These are phyloP conservation scores for Sphaerophoria rueppellii DNA, from an alignment of 2,888 invertebrate genomes.

Conservation along the genomic window DNA sequence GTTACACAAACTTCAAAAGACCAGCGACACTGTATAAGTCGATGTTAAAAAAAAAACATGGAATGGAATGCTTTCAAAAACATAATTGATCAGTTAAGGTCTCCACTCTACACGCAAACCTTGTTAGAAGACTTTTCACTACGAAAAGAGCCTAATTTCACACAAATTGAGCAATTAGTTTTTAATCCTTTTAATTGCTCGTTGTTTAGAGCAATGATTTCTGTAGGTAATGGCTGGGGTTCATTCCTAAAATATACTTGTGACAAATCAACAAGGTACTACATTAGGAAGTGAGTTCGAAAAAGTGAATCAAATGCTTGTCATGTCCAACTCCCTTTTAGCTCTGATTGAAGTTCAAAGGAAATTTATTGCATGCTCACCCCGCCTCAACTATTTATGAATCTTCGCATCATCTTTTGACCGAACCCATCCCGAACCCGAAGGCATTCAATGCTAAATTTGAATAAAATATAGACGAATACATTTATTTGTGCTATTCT, in stretches of 20 bases:
- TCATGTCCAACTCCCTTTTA: neutral
- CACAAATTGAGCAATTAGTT: neutral
- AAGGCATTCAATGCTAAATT: slow-evolving; percentile 14
- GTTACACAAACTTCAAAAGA: neutral
- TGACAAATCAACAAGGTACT: neutral
- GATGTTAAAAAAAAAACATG: neutral
- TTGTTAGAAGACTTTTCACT: neutral
- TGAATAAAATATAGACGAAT: neutral
- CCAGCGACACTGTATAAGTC: neutral
- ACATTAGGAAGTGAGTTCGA: too few species aligned
- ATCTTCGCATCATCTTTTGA: slow-evolving; percentile 25
- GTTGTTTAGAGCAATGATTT: neutral
- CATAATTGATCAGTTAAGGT: slow-evolving; percentile 8
- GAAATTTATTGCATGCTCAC: slow-evolving; percentile 10
- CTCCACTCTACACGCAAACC: neutral
- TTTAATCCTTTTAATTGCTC: neutral
- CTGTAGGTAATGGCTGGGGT: neutral
- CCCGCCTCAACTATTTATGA: neutral
- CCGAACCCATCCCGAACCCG: slow-evolving; percentile 2
- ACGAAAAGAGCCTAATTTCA: neutral
- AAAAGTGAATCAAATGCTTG: slow-evolving; percentile 2
- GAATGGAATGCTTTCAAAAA: slow-evolving; percentile 4
- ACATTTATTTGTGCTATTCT: slow-evolving; percentile 15
- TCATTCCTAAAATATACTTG: neutral
- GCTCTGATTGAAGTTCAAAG: slow-evolving; percentile 14